Base-by-base conservation (phyloP, 92 coral and sea anemone species). In the Zoanthus sansibaricus region DNA sequence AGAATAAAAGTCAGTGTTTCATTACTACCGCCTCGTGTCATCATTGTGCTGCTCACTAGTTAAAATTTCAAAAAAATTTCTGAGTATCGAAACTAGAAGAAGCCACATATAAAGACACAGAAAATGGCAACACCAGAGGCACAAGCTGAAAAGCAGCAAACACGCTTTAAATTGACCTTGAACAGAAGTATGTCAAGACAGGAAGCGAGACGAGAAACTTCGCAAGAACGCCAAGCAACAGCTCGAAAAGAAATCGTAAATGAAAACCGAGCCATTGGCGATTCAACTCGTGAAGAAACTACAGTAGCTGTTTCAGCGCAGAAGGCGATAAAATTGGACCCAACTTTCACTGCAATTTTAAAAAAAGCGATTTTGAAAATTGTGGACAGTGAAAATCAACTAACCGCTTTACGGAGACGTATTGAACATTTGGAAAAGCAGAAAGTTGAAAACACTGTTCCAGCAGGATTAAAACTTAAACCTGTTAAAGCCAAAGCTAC, bases 71-170 rank as follows among this genome's bases (percentile, higher is more conserved):
- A 37, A 37, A 37, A 37, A 37, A 37, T 0, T 37, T 37, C 1
- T 4, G 42, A 37, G 42, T 37, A 37, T 37, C 42, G 42, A 37
- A 37, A 62, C 69, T 62, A 62, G 69, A 62, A 62, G 69, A 62
- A 62, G 69, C 69, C 69, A 62, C 0, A 62, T 62, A 62, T 62
- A 17, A 62, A 62, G 69, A 62, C 69, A 62, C 69, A 18, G 69
- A 62, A 62, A 62, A 62, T 62, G 69, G 69, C 69, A 62, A n/a
- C 69, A n/a, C 69, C 69, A 62, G 69, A 62, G 31, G 31, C 69
- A 62, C 69, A 62, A 62, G 69, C 30, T 62, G 69, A 62, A 62
- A 62, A 62, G 69, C 69, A 62, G 69, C 69, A 62, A 62, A 62
- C 69, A 62, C 30, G 69, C 69, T n/a, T 62, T 62, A 62, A 62